Base-by-base conservation (phyloP, 2,888 invertebrate species). In the Elaeidobius kamerunicus region DNA sequence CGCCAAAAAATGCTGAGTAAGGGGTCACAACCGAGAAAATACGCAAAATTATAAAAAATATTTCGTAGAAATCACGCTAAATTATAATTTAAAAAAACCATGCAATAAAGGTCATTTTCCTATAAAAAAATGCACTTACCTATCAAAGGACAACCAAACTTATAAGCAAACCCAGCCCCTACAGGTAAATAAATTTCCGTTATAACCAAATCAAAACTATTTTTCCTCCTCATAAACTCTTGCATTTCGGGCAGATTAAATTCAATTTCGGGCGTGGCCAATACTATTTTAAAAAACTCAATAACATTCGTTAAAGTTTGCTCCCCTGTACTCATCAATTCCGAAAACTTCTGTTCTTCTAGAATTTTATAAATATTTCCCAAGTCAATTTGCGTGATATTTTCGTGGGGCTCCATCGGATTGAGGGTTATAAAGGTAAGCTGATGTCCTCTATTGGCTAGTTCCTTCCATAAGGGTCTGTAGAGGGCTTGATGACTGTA, bases 401-500 rank as follows among this genome's bases (percentile, higher is more conserved):
- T 46, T 35, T 35, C 36, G 3, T 46, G 46, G 18, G 19, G 7
- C 16, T 46, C 36, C 23, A 36, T 46, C 44, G 61, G 61, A 49
- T 63, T 61, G 3, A 61, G 58, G 4, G 63, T 63, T 12, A 63
- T 38, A 11, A 63, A 23, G 0, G 59, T 59, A n/a, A 64, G 47
- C 15, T 64, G 52, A 32, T 64, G 64, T 5, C 65, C 65, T 40
- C 58, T 53, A 27, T 53, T 52, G 1, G 62, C 56, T 3, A 65
- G 54, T 42, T 59, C 60, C 16, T 54, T 58, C 62, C 63, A 65
- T 47, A 65, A 47, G 11, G 59, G 58, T 32, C 60, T 49, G 41
- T 62, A 65, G 2, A 59, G 60, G 18, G 59, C 35, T 49, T 65
- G 65, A 27, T 65, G 65, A 40, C 64, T 65, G 45, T 58, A 63